A percentile compares a stretch with the other conserved stretches of the same genome.
Evolutionary conservation across 2,888 invertebrate species (phyloP).

Genomic region (Laspeyria flexula): DNA sequence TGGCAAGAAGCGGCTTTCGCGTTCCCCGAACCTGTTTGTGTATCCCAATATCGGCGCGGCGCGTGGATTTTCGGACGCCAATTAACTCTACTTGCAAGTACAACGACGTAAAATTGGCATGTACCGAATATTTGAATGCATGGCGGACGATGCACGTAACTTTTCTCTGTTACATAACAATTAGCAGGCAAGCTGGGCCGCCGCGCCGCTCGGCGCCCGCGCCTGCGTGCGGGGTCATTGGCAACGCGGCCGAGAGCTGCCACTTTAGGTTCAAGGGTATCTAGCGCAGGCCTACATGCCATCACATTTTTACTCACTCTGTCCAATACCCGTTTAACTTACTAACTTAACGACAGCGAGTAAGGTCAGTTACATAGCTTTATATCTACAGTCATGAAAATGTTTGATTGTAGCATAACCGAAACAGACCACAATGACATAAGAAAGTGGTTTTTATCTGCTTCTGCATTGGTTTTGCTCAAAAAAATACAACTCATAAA

Average conservation of each 20-base stretch:
- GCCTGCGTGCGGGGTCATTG: slow-evolving; percentile 88
- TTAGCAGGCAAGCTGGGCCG: slow-evolving; percentile 71
- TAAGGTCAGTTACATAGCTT: not conserved
- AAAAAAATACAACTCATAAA: no score
- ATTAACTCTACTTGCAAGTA: slow-evolving; percentile 57
- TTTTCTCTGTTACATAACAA: slow-evolving; percentile 82
- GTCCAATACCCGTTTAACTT: not conserved
- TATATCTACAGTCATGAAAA: not conserved
- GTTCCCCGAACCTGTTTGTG: slow-evolving; percentile 79
- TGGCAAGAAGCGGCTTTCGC: slow-evolving; percentile 80
- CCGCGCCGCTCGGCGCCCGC: slow-evolving; percentile 66
- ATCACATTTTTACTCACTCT: slow-evolving; percentile 39
- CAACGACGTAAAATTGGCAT: slow-evolving; percentile 59
- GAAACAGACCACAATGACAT: no score
- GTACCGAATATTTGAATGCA: slow-evolving; percentile 64
- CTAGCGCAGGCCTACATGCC: slow-evolving; percentile 75
- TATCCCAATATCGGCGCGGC: slow-evolving; percentile 69
- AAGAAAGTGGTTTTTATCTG: no score
- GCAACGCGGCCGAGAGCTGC: slow-evolving; percentile 86
- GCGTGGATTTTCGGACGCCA: slow-evolving; percentile 56
- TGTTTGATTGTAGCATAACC: no score
- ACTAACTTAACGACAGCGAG: not conserved
- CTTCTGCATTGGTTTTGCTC: no score
- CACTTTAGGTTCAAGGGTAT: slow-evolving; percentile 86
- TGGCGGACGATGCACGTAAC: slow-evolving; percentile 63